Conservation (phyloP, 2,888 invertebrate genomes). For the Matsumyia berberina region DNA sequence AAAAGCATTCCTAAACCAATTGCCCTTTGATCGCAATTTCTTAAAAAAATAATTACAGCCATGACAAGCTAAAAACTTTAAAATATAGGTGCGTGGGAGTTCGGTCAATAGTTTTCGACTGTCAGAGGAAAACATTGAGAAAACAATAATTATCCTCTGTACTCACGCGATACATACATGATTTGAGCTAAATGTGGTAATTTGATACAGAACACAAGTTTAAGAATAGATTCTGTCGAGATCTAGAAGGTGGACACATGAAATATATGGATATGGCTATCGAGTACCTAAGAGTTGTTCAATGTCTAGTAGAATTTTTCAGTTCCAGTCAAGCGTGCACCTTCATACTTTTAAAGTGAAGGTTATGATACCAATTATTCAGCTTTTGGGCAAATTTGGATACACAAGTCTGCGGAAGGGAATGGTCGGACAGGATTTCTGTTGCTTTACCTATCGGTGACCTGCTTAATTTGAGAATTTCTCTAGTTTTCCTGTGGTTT, state of each 20-base stretch:
- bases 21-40: constrained; percentile 9
- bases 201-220: not conserved
- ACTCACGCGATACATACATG: not conserved
- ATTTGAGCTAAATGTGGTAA: not conserved
- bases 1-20: not conserved
- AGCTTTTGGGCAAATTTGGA: too few relatives aligned
- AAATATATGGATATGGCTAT: too few relatives aligned
- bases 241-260: not conserved
- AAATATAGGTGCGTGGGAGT: not conserved
- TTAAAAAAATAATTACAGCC: constrained; percentile 3
- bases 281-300: too few relatives aligned
- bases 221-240: not conserved
- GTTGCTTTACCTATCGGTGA: too few relatives aligned
- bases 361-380: too few relatives aligned
- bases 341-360: too few relatives aligned
- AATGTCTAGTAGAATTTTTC: too few relatives aligned
- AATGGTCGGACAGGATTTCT: too few relatives aligned
- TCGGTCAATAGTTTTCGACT: not conserved
- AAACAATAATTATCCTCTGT: not conserved
- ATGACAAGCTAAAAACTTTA: constrained; percentile 6
- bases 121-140: not conserved
- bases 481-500: too few relatives aligned
- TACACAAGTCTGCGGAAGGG: too few relatives aligned
- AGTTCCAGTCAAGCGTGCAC: too few relatives aligned
- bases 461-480: too few relatives aligned